Evolutionary conservation across 1,140 invertebrate species (phyloP).

Genomic region (Hormaphis cornu): DNA sequence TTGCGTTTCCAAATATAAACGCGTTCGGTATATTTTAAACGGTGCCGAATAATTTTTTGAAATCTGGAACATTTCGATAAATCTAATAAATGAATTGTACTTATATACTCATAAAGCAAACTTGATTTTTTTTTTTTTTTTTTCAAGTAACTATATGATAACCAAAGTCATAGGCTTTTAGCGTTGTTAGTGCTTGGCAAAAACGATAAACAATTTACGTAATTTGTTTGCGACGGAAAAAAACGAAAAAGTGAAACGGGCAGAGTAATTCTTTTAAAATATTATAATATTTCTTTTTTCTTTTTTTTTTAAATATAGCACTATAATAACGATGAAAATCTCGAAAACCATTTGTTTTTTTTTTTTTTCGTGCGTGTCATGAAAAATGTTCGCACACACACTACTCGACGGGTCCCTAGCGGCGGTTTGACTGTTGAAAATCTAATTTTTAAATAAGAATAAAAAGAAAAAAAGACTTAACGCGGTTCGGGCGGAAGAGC

Average conservation of each 20-base stretch:
- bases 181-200: no score
- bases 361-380: background rate
- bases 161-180: no score
- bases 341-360: background rate
- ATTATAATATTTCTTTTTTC: no score
- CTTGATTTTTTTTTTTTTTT: no score
- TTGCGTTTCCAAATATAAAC: no score
- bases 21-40: no score
- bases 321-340: conserved; percentile 5
- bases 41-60: no score
- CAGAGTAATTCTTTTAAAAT: background rate
- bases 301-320: background rate
- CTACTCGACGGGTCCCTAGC: conserved; percentile 5
- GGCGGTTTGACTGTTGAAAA: conserved; percentile 26
- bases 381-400: conserved; percentile 16
- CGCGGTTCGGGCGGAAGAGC: background rate
- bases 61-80: no score
- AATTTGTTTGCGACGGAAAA: background rate
- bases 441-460: conserved; percentile 30
- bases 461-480: conserved; percentile 28
- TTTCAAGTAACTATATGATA: no score
- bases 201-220: background rate
- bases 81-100: no score
- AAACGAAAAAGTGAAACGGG: background rate
- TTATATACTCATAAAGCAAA: no score